A percentile compares a stretch with the other conserved stretches of the same genome.
phyloP scores from a whole-genome alignment of 2,113 vertebrate genomes.

The Hippotragus niger region DNA sequence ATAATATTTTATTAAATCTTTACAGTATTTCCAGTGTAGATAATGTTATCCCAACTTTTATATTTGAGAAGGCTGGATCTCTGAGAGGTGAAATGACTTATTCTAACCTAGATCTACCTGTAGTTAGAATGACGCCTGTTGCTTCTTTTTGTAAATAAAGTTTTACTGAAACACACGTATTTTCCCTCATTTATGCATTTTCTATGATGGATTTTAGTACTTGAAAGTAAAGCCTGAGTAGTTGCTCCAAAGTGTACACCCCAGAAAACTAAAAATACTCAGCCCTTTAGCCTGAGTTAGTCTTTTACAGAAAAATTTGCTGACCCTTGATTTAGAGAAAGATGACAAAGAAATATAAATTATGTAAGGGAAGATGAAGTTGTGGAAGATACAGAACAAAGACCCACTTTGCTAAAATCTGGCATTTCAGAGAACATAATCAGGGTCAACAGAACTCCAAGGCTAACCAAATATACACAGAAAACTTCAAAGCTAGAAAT shows the following conservation, averaged over 20 bases:
- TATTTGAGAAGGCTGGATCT: not conserved
- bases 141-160: not conserved
- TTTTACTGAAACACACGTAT: not conserved
- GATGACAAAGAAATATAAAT: not conserved
- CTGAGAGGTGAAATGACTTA: not conserved
- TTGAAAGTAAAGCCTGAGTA: not conserved
- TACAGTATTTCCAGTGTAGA: not conserved
- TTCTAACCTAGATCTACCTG: not conserved
- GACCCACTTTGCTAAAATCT: not conserved
- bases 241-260: rapidly evolving
- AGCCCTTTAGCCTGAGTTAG: not conserved
- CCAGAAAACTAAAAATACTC: not conserved
- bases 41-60: not conserved
- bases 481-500: not conserved
- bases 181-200: not conserved
- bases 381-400: not conserved
- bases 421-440: not conserved
- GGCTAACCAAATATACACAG: not conserved
- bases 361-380: not conserved
- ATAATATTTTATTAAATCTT: not conserved
- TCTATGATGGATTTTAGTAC: not conserved
- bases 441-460: not conserved
- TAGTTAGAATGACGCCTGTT: not conserved
- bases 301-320: not conserved
- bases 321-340: not conserved